Base-by-base conservation (phyloP, 2,888 invertebrate species). In the Volucella inflata region DNA sequence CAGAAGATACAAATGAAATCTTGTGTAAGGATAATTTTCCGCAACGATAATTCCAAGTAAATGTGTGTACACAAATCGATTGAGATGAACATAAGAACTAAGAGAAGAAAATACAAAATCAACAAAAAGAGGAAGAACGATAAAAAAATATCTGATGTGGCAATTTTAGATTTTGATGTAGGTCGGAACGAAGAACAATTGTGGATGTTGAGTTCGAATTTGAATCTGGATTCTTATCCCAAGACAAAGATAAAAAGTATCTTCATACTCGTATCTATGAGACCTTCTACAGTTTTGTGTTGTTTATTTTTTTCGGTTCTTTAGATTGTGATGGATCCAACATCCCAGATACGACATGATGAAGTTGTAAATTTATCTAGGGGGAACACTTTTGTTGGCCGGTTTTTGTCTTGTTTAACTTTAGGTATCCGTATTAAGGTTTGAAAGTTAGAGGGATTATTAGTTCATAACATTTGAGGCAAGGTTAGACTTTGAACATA, bases 1-100 rank as follows among this genome's bases (percentile, higher is more conserved):
- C 12, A n/a, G 57, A 46, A 38, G n/a, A 44, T 40, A 46, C 16
- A 46, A 74, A 36, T 42, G 17, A 48, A 65, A 46, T 59, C 42
- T 68, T 42, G 78, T 83, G 72, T 78, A 83, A 68, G 72, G 75
- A 84, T 84, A 84, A 84, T 80, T 84, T 80, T 80, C 75, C 80
- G 50, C 80, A 80, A 84, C 71, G 80, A 80, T 80, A 80, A 80
- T 80, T 84, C 80, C 67, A 67, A 71, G 80, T 70, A 80, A 84
- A 80, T 84, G 48, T 75, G 57, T 80, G 80, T 80, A 80, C 71
- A 75, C 71, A 75, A 80, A 80, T 84, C 80, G 76, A 84, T 84
- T 80, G 80, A 60, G 80, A 65, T 16, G 57, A 38, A 55, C 21
- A 64, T 12, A 46, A 62, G 10, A 16, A 16, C 21, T 11, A 50